A percentile compares a stretch with the other conserved stretches of the same genome.
Evolutionary conservation across 1,140 invertebrate genomes (phyloP).

Genomic region (Orussus abietinus): DNA sequence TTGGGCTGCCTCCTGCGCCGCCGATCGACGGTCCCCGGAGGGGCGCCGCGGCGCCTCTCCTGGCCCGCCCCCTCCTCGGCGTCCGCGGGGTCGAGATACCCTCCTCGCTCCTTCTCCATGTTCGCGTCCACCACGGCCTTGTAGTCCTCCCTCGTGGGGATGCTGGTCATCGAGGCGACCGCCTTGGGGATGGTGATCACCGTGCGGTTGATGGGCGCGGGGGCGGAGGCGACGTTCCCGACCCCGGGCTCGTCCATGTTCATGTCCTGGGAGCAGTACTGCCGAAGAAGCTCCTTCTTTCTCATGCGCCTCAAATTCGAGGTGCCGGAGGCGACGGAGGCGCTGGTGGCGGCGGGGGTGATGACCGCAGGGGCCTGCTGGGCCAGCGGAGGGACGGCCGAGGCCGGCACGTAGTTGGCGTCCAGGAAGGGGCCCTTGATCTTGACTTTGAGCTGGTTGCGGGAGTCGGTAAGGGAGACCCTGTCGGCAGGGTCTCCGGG

Average conservation of each 20-base stretch:
- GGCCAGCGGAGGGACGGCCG: slow-evolving; percentile 51
- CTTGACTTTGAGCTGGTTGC: slow-evolving; percentile 85
- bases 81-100: slow-evolving; percentile 20
- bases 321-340: slow-evolving; percentile 54
- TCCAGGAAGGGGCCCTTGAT: slow-evolving; percentile 84
- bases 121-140: slow-evolving; percentile 62
- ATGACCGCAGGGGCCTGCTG: slow-evolving; percentile 56
- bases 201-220: slow-evolving; percentile 63
- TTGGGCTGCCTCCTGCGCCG: slow-evolving; percentile 54
- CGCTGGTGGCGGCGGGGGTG: slow-evolving; percentile 48
- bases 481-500: slow-evolving; percentile 55
- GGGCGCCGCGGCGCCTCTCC: slow-evolving; percentile 47
- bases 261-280: slow-evolving; percentile 84
- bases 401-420: slow-evolving; percentile 64
- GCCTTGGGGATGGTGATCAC: slow-evolving; percentile 83
- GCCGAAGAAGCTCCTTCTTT: slow-evolving; percentile 80
- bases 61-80: slow-evolving; percentile 25
- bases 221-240: slow-evolving; percentile 51
- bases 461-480: slow-evolving; percentile 67
- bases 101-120: slow-evolving; percentile 64
- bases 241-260: slow-evolving; percentile 70
- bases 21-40: slow-evolving; percentile 51
- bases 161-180: slow-evolving; percentile 78
- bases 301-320: slow-evolving; percentile 79
- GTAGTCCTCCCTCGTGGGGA: slow-evolving; percentile 80